These are phyloP conservation scores for Asarcornis scutulata DNA, from an alignment of 2,113 vertebrate genomes.

Conservation along the genomic window DNA sequence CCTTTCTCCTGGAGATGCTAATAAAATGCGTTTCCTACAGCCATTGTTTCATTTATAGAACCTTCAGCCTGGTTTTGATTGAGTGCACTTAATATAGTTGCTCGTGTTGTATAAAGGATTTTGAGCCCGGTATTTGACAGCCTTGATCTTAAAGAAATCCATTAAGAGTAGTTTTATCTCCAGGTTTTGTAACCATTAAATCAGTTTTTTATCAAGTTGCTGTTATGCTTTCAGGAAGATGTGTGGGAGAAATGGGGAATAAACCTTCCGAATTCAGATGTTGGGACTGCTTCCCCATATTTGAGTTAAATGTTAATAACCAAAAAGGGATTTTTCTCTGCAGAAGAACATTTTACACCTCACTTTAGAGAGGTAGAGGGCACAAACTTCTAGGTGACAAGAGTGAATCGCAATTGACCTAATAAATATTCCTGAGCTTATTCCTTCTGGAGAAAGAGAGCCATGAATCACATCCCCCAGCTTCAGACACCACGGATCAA, in stretches of 20 bases:
- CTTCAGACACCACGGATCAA: fast-evolving
- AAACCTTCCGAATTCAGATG: neutral
- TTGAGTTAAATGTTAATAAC: neutral
- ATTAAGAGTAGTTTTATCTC: neutral
- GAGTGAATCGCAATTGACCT: no score
- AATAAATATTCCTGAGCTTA: neutral
- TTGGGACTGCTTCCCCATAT: no score
- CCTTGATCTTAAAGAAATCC: conserved; percentile 47
- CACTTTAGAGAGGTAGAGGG: neutral
- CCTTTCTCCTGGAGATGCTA: neutral
- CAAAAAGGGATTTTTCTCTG: neutral
- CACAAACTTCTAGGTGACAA: no score
- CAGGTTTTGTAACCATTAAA: neutral
- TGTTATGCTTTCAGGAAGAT: neutral
- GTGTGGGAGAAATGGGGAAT: neutral
- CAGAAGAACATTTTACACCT: neutral
- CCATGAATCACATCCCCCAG: fast-evolving
- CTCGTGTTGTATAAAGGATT: neutral
- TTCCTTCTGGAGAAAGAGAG: neutral
- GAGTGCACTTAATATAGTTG: conserved; percentile 20
- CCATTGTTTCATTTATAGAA: neutral
- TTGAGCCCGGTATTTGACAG: conserved; percentile 20
- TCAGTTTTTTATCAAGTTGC: neutral
- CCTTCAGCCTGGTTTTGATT: neutral
- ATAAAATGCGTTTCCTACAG: neutral